Conservation (phyloP, 2,888 invertebrate species). For the Mesoligia furuncula region DNA sequence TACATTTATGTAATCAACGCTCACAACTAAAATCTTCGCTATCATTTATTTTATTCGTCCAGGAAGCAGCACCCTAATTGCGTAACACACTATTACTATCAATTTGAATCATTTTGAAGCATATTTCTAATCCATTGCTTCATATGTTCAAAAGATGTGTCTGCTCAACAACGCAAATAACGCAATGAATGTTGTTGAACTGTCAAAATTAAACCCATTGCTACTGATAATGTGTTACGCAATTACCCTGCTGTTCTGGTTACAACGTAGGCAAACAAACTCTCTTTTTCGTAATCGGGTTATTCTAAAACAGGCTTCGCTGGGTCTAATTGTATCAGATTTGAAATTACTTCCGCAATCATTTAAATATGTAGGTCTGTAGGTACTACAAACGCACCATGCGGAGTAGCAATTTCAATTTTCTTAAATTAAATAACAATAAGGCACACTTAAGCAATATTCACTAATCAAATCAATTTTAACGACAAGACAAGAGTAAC, state of each 20-base stretch:
- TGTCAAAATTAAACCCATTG: too few species aligned
- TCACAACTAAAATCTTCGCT: not conserved
- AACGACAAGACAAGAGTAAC: slow-evolving; percentile 19
- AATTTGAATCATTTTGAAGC: too few species aligned
- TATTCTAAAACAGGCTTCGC: slow-evolving; percentile 59
- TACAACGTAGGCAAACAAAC: slow-evolving; percentile 32
- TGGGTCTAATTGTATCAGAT: slow-evolving; percentile 58
- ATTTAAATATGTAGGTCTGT: slow-evolving; percentile 66
- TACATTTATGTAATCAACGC: not conserved
- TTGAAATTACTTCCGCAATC: slow-evolving; percentile 66
- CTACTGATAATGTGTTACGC: too few species aligned
- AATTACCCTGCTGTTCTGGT: too few species aligned
- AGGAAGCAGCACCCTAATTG: too few species aligned
- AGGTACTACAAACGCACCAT: slow-evolving; percentile 53
- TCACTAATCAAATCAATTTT: slow-evolving; percentile 24
- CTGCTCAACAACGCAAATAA: too few species aligned
- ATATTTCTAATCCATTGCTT: too few species aligned
- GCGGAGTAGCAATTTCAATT: slow-evolving; percentile 56
- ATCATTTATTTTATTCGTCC: slow-evolving; percentile 4
- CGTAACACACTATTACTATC: too few species aligned
- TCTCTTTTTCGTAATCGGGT: slow-evolving; percentile 48
- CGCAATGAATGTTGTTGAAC: too few species aligned
- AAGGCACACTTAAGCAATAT: slow-evolving; percentile 41
- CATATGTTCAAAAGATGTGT: too few species aligned
- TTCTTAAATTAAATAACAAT: slow-evolving; percentile 54